These are phyloP conservation scores for Orthonychiurus folsomi DNA, from an alignment of 2,888 invertebrate genomes.

Conservation along the genomic window DNA sequence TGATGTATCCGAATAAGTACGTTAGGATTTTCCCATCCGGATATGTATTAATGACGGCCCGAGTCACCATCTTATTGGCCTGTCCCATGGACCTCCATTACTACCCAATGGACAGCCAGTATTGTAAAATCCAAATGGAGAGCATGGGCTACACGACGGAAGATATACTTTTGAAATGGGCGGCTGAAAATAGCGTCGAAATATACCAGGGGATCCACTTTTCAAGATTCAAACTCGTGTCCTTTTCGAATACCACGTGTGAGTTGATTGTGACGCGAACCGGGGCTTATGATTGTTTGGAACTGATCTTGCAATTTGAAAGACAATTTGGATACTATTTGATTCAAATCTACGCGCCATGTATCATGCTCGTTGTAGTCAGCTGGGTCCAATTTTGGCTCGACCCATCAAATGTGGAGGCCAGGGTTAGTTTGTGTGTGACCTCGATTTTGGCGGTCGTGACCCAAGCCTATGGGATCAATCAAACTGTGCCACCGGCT, in stretches of 20 bases:
- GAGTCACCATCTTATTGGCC: conserved; percentile 26
- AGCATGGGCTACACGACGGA: conserved; percentile 25
- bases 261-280: conserved; percentile 7
- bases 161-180: conserved; percentile 26
- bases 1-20: conserved; percentile 31
- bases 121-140: conserved; percentile 22
- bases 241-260: neutral
- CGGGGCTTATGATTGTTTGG: conserved; percentile 17
- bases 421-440: conserved; percentile 43
- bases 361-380: conserved; percentile 27
- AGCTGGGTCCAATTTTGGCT: conserved; percentile 37
- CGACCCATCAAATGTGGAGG: conserved; percentile 22
- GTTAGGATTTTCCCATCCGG: conserved; percentile 25
- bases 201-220: conserved; percentile 23
- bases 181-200: conserved; percentile 11
- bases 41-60: conserved; percentile 26
- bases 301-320: conserved; percentile 16
- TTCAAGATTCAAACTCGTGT: conserved; percentile 18
- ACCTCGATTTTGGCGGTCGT: conserved; percentile 50
- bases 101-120: conserved; percentile 31
- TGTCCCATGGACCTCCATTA: conserved; percentile 30
- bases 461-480: conserved; percentile 46
- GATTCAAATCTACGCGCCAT: conserved; percentile 32
- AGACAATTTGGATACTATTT: conserved; percentile 29
- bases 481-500: conserved; percentile 48